These are phyloP conservation scores for Anguilla megastoma DNA, from an alignment of 2,797 vertebrate genomes.

Conservation along the genomic window DNA sequence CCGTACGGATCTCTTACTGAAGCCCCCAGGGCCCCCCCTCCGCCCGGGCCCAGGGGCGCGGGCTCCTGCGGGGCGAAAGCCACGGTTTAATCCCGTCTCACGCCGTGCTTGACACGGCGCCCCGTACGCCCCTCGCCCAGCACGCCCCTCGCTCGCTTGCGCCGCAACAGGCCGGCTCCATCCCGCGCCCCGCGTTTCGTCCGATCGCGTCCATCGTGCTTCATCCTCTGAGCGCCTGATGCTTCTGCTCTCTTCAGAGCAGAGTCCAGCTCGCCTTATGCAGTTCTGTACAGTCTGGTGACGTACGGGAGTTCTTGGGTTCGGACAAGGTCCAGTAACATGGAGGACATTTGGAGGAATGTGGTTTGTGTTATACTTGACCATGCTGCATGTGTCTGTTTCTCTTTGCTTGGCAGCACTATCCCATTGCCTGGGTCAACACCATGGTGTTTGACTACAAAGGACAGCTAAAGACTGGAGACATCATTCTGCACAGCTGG, in stretches of 20 bases:
- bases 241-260: neutral
- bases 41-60: neutral
- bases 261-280: neutral
- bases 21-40: neutral
- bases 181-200: neutral
- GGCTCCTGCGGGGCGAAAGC: neutral
- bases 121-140: too few species aligned
- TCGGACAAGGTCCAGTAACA: neutral
- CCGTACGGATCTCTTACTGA: neutral
- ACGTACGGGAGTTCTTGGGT: neutral
- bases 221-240: neutral
- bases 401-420: constrained; percentile 76
- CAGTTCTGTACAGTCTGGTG: neutral
- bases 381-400: neutral
- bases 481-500: constrained; percentile 90
- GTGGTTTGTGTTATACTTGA: neutral
- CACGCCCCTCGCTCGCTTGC: neutral
- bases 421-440: constrained; percentile 98
- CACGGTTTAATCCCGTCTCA: neutral
- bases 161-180: neutral
- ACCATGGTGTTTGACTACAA: constrained; percentile 99
- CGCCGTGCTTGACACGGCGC: neutral
- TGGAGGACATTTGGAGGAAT: neutral
- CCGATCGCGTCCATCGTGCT: neutral
- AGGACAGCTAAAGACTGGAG: constrained; percentile 90